Base-by-base conservation (phyloP, 1,140 invertebrate genomes). In the Drosophila lacertosa region DNA sequence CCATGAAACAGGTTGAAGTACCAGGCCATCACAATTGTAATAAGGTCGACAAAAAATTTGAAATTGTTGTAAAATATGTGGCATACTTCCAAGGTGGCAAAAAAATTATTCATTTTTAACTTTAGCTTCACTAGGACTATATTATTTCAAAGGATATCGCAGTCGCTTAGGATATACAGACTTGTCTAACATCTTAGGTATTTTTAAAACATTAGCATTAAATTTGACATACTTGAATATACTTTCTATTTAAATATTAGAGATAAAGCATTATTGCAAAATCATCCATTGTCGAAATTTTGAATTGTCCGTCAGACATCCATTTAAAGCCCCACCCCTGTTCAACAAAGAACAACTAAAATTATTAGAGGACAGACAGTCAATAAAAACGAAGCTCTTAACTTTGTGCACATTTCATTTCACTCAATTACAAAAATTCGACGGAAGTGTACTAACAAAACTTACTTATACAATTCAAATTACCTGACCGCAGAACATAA, bases 381-480 rank as follows among this genome's bases (percentile, higher is more conserved):
- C 64, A 44, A 62, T 40, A 57, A 57, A 60, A 55, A 57, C 40
- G 37, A 60, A 63, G 54, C 51, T 54, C 35, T 40, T 24, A 68
- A 70, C 67, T 67, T 53, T 37, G 57, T 33, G 50, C 65, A 51
- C 57, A 69, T 74, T 69, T 32, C 50, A 74, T 62, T 74, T 69
- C 69, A 74, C 70, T 70, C 71, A 58, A 64, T 70, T 74, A 64
- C 45, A 20, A 53, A 74, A 64, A 69, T 37, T 39, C 5, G 15
- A 9, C 24, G 32, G 47, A 13, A 15, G 33, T 68, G 45, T 60
- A 42, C 48, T 57, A 57, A 59, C 57, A 64, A 77, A 71, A 51
- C 22, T 72, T 35, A 57, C 72, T 73, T 76, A 76, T 73, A 74
- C 64, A 77, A 77, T 76, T 75, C 72, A 68, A 72, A 76, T 76